phyloP scores from a whole-genome alignment of 2,113 vertebrate genomes.

The Gambusia holbrooki region DNA sequence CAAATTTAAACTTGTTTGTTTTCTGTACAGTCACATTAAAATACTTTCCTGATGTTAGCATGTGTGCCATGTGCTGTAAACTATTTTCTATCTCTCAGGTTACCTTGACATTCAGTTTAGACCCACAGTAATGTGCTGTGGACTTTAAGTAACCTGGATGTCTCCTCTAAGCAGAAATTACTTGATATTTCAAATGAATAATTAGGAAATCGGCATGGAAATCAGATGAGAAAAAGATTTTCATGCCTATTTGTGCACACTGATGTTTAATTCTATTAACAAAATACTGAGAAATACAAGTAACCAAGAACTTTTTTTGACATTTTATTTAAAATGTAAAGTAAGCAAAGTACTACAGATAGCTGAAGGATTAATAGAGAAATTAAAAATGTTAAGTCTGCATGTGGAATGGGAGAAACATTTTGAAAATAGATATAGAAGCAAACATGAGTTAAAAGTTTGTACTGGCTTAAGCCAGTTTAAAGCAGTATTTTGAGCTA shows the following conservation, averaged over 20 bases:
- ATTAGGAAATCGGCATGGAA: no score
- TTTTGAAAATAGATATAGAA: no score
- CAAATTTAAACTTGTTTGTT: conserved; percentile 3
- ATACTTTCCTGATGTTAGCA: conserved; percentile 46
- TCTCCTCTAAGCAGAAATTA: conserved; percentile 14
- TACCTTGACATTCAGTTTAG: conserved; percentile 47
- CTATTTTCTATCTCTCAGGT: conserved; percentile 41
- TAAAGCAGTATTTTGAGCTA: no score
- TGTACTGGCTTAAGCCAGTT: no score
- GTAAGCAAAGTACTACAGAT: no score
- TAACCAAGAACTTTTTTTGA: neutral
- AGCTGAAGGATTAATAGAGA: no score
- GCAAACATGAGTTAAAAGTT: neutral
- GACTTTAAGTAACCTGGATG: conserved; percentile 18
- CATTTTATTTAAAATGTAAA: no score
- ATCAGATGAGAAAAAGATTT: no score
- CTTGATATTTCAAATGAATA: neutral
- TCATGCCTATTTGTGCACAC: no score
- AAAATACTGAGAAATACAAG: neutral
- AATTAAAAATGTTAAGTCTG: no score
- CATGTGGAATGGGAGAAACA: no score
- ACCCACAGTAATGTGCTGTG: conserved; percentile 36
- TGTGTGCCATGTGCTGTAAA: conserved; percentile 20
- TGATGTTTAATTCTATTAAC: neutral
- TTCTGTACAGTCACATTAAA: conserved; percentile 26